These are phyloP conservation scores for Macropus fuliginosus DNA, from an alignment of 2,797 vertebrate genomes.

Conservation along the genomic window DNA sequence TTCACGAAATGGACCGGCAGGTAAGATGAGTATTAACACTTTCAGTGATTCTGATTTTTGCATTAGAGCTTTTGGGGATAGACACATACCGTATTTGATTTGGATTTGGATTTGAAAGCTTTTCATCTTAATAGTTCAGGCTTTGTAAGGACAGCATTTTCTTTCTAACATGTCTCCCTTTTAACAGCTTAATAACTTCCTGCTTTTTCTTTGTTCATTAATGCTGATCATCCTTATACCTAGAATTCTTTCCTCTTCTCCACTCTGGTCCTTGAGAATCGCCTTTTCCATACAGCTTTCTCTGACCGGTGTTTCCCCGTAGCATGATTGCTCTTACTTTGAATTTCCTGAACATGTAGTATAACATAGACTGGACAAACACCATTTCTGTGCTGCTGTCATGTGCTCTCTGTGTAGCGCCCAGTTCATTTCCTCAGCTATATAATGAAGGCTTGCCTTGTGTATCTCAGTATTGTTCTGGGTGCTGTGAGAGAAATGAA, in stretches of 20 bases:
- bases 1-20: slow-evolving; percentile 91
- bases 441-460: background rate
- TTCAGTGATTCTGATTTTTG: background rate
- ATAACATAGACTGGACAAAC: background rate
- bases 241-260: background rate
- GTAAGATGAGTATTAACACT: slow-evolving; percentile 76
- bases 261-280: background rate
- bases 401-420: background rate
- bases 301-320: background rate
- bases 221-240: background rate
- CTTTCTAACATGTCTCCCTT: background rate
- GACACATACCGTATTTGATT: background rate
- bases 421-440: background rate
- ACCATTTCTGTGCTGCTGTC: background rate
- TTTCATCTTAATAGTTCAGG: background rate
- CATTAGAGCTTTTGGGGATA: background rate
- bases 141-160: background rate
- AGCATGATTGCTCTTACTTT: slow-evolving; percentile 24
- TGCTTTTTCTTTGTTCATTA: background rate
- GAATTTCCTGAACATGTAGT: slow-evolving; percentile 19
- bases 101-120: slow-evolving; percentile 22
- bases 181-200: background rate
- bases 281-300: background rate
- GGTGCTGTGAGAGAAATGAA: background rate
- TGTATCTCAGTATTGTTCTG: background rate